These are phyloP conservation scores for Amphimallon solstitiale DNA, from an alignment of 2,888 invertebrate species.

Conservation along the genomic window DNA sequence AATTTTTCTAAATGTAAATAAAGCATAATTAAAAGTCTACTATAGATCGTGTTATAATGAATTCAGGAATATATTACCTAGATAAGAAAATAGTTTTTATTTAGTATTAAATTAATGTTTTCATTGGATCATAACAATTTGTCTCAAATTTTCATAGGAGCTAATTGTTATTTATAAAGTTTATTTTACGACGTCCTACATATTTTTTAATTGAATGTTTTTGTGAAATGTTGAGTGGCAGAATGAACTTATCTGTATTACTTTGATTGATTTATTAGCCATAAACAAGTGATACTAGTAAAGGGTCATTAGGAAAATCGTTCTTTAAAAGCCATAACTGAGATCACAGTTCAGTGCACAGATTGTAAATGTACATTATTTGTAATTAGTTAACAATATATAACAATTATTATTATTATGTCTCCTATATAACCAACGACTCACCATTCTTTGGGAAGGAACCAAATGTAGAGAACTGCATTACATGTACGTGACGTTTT, in stretches of 20 bases:
- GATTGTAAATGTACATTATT: conserved; percentile 29
- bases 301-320: conserved; percentile 43
- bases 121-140: too few species aligned
- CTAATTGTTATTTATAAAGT: too few species aligned
- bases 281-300: conserved; percentile 44
- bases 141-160: too few species aligned
- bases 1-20: too few species aligned
- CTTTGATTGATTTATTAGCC: conserved; percentile 43
- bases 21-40: too few species aligned
- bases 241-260: conserved; percentile 7
- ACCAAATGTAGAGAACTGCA: conserved; percentile 50
- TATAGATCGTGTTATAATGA: too few species aligned
- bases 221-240: conserved; percentile 20
- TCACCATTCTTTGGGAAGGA: conserved; percentile 49
- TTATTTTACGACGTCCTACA: background rate
- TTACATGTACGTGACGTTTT: conserved; percentile 36
- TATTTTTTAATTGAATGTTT: conserved; percentile 33
- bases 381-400: conserved; percentile 41
- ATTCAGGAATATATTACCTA: too few species aligned
- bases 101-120: too few species aligned
- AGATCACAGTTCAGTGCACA: conserved; percentile 38
- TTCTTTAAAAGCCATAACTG: conserved; percentile 39
- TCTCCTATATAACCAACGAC: conserved; percentile 33
- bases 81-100: too few species aligned
- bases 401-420: conserved; percentile 14